Evolutionary conservation across 2,797 vertebrate genomes (phyloP).

Genomic region (Naso thynnoides): DNA sequence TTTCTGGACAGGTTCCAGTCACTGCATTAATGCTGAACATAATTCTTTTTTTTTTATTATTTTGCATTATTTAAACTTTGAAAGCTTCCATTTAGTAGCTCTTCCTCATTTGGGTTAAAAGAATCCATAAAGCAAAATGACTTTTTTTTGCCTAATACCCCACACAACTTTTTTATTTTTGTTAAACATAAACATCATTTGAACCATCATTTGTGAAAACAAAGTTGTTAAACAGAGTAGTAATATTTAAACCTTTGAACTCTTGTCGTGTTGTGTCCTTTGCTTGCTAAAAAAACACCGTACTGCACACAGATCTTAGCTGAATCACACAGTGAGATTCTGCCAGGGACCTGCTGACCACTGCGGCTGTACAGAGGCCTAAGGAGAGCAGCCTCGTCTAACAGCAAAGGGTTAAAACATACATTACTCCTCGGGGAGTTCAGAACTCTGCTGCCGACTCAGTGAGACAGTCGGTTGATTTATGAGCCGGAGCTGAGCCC

Average conservation of each 20-base stretch:
- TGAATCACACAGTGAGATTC: slow-evolving; percentile 8
- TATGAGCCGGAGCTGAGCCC: slow-evolving; percentile 70
- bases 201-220: no score
- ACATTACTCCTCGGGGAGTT: slow-evolving; percentile 65
- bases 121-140: no score
- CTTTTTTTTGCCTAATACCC: no score
- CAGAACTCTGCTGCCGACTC: slow-evolving; percentile 60
- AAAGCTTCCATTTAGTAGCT: background rate
- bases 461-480: slow-evolving; percentile 75
- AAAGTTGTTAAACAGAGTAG: background rate
- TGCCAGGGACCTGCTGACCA: slow-evolving; percentile 6
- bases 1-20: background rate
- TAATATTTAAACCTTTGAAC: background rate
- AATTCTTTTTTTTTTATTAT: background rate
- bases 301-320: background rate
- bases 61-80: background rate
- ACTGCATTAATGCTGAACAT: background rate
- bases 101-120: background rate
- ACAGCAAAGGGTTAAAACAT: slow-evolving; percentile 63
- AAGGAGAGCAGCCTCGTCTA: slow-evolving; percentile 33
- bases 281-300: slow-evolving; percentile 2
- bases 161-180: background rate
- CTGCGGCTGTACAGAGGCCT: slow-evolving; percentile 15
- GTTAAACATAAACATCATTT: background rate
- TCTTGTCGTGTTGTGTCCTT: background rate